These are phyloP conservation scores for Apostichopus japonicus DNA, from an alignment of 35 echinoderm and acorn worm species.

Conservation along the genomic window DNA sequence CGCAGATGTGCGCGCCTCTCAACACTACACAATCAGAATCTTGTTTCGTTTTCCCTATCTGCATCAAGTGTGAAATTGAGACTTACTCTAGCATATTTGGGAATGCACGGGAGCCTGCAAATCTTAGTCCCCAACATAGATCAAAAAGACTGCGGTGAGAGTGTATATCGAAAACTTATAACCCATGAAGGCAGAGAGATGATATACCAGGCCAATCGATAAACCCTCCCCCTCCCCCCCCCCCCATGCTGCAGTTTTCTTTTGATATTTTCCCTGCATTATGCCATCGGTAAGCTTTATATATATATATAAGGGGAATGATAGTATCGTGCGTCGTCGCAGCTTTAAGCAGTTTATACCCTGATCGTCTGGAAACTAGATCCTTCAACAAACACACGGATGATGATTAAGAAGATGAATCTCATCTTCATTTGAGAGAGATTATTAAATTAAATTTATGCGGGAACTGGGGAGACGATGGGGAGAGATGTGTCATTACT, in stretches of 20 bases:
- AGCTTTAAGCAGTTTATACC: background rate
- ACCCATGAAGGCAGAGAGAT: background rate
- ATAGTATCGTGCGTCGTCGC: background rate
- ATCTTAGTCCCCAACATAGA: too few relatives aligned
- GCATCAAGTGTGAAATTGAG: too few relatives aligned
- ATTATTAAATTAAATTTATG: constrained; percentile 21
- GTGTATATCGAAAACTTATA: too few relatives aligned
- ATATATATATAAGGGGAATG: background rate
- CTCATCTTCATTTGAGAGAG: background rate
- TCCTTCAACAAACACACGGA: background rate
- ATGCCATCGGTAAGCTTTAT: background rate
- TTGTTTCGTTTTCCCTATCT: too few relatives aligned
- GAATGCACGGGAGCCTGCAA: too few relatives aligned
- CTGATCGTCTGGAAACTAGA: constrained; percentile 26
- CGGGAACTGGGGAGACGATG: too few relatives aligned
- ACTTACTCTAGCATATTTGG: too few relatives aligned
- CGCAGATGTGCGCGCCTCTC: too few relatives aligned
- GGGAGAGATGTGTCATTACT: too few relatives aligned
- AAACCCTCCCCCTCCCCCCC: background rate
- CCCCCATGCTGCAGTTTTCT: background rate
- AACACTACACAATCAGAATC: too few relatives aligned
- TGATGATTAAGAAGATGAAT: background rate
- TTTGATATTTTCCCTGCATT: background rate
- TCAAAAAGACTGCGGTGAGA: too few relatives aligned
- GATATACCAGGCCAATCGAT: background rate